Percentiles rank a stretch among this genome's conserved stretches.
phyloP scores from a whole-genome alignment of 2,888 invertebrate genomes.

The Sussaba pulchella region DNA sequence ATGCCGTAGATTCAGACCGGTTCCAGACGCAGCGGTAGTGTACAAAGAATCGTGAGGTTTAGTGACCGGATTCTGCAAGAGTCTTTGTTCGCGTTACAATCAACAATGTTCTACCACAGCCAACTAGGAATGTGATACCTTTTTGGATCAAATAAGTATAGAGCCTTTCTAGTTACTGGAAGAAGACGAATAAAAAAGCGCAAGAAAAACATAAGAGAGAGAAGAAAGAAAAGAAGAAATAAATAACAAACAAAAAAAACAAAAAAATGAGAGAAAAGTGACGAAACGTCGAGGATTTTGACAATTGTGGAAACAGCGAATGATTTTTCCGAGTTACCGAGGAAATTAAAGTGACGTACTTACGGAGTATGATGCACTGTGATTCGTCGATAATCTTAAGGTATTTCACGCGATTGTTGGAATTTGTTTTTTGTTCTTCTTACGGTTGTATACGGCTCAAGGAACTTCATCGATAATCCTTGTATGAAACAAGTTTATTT shows the following conservation, averaged over 20 bases:
- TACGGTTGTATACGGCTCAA: slow-evolving; percentile 45
- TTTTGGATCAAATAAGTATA: slow-evolving; percentile 75
- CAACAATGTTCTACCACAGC: slow-evolving; percentile 77
- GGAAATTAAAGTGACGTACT: slow-evolving; percentile 58
- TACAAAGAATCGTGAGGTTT: slow-evolving; percentile 83
- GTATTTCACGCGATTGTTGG: slow-evolving; percentile 40
- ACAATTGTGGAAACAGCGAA: slow-evolving; percentile 39
- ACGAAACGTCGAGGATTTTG: slow-evolving; percentile 44
- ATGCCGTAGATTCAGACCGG: slow-evolving; percentile 83
- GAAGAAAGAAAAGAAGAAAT: slow-evolving; percentile 38
- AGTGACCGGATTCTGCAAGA: slow-evolving; percentile 73
- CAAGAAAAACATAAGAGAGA: background rate
- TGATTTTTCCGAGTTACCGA: slow-evolving; percentile 38
- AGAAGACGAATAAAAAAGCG: background rate
- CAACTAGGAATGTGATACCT: slow-evolving; percentile 80
- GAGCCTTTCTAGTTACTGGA: slow-evolving; percentile 73
- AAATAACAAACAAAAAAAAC: background rate
- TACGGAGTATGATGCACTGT: slow-evolving; percentile 60
- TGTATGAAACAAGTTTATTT: slow-evolving; percentile 60
- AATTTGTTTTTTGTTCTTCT: slow-evolving; percentile 24
- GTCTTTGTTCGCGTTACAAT: slow-evolving; percentile 76
- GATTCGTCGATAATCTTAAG: slow-evolving; percentile 61
- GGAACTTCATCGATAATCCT: slow-evolving; percentile 64
- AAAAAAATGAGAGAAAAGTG: slow-evolving; percentile 35
- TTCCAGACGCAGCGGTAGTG: slow-evolving; percentile 81